These are phyloP conservation scores for Gila robusta DNA, from an alignment of 2,797 vertebrate genomes.

Conservation along the genomic window DNA sequence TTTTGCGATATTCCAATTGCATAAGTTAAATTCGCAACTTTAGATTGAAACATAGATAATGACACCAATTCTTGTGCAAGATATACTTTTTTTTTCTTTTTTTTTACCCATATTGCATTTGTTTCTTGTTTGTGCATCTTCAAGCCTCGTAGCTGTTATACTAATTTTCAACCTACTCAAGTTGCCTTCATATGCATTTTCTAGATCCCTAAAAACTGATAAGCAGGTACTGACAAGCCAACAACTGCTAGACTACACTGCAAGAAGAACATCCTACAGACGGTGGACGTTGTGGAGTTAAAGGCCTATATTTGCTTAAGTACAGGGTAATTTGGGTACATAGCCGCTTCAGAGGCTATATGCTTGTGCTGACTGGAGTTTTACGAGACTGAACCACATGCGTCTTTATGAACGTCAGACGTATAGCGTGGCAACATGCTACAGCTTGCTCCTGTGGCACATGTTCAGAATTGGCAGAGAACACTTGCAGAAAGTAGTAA, in stretches of 20 bases:
- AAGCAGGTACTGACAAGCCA: neutral
- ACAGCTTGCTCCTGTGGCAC: constrained; percentile 45
- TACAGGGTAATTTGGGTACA: constrained; percentile 57
- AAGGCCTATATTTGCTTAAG: constrained; percentile 68
- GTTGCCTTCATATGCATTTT: neutral
- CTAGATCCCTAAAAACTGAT: neutral
- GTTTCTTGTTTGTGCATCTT: neutral
- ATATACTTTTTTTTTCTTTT: neutral
- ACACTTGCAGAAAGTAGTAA: constrained; percentile 5
- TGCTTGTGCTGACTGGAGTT: constrained; percentile 69
- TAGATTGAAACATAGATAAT: neutral
- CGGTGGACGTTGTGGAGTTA: constrained; percentile 62
- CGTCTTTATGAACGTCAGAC: constrained; percentile 66
- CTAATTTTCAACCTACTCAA: neutral
- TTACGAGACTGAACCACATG: constrained; percentile 63
- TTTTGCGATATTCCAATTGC: neutral
- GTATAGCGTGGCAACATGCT: constrained; percentile 48
- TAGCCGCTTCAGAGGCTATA: constrained; percentile 55
- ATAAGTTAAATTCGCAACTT: neutral
- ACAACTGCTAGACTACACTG: neutral
- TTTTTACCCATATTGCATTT: neutral
- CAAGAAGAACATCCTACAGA: constrained; percentile 63
- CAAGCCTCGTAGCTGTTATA: neutral
- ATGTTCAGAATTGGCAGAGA: constrained; percentile 26
- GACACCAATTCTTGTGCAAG: neutral